Evolutionary conservation across 2,888 invertebrate species (phyloP).

Genomic region (Tenthredo scrophulariae): DNA sequence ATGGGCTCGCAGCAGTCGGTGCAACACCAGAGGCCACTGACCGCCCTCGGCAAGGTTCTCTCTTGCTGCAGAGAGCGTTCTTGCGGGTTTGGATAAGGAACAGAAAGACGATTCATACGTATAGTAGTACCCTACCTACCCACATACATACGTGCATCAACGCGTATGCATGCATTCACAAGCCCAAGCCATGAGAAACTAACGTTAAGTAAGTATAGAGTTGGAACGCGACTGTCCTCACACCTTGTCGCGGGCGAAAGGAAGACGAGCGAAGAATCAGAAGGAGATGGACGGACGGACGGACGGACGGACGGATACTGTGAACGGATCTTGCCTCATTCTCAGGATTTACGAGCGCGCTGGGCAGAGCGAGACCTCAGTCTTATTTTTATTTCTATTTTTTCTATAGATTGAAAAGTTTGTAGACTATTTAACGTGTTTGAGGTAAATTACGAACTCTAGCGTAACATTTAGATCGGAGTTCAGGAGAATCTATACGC

Average conservation of each 20-base stretch:
- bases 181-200: background rate
- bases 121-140: background rate
- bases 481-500: no score
- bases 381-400: background rate
- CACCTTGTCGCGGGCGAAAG: constrained; percentile 3
- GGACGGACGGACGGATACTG: no score
- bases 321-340: background rate
- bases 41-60: constrained; percentile 77
- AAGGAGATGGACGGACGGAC: background rate
- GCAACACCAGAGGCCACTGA: constrained; percentile 74
- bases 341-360: background rate
- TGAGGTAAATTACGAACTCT: no score
- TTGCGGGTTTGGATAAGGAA: constrained; percentile 16
- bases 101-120: constrained; percentile 26
- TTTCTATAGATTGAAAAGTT: background rate
- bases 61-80: constrained; percentile 53
- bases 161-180: background rate
- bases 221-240: background rate
- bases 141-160: background rate
- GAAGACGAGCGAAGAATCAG: background rate
- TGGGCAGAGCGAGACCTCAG: background rate
- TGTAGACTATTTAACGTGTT: no score
- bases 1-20: constrained; percentile 60
- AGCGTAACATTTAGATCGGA: no score
- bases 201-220: background rate